Evolutionary conservation across 2,888 invertebrate genomes (phyloP).

Genomic region (Harpalus rufipes): DNA sequence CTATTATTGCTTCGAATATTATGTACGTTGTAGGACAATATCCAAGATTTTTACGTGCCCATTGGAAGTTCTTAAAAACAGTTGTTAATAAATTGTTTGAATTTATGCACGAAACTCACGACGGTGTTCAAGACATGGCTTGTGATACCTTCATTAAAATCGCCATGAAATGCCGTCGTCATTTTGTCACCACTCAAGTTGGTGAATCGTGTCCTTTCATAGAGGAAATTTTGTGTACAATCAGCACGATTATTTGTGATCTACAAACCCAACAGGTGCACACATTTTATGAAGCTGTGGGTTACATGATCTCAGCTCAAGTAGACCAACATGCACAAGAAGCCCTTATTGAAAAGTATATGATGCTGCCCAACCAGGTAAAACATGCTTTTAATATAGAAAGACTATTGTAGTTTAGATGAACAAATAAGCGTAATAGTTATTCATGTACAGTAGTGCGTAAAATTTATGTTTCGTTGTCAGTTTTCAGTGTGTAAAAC

Average conservation of each 20-base stretch:
- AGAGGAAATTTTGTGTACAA: slow-evolving; percentile 97
- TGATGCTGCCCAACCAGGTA: slow-evolving; percentile 97
- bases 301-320: slow-evolving; percentile 99
- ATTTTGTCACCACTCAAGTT: slow-evolving; percentile 97
- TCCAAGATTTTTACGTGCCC: slow-evolving; percentile 98
- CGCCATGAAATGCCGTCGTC: slow-evolving; percentile 97
- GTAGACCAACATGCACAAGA: slow-evolving; percentile 94
- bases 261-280: slow-evolving; percentile 99
- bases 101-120: slow-evolving; percentile 99
- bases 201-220: slow-evolving; percentile 99
- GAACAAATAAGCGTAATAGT: too few species aligned
- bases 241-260: slow-evolving; percentile 99
- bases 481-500: too few species aligned
- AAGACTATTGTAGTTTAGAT: too few species aligned
- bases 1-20: slow-evolving; percentile 99
- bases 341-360: slow-evolving; percentile 96
- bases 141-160: slow-evolving; percentile 99
- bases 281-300: slow-evolving; percentile 99
- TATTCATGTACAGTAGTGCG: too few species aligned
- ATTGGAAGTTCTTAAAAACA: slow-evolving; percentile 99
- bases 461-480: too few species aligned
- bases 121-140: slow-evolving; percentile 99
- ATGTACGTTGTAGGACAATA: slow-evolving; percentile 99
- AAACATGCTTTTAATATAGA: slow-evolving; percentile 25
- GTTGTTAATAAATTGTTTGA: slow-evolving; percentile 99